Conservation (phyloP, 2,797 vertebrate species). For the Amniataba percoides region DNA sequence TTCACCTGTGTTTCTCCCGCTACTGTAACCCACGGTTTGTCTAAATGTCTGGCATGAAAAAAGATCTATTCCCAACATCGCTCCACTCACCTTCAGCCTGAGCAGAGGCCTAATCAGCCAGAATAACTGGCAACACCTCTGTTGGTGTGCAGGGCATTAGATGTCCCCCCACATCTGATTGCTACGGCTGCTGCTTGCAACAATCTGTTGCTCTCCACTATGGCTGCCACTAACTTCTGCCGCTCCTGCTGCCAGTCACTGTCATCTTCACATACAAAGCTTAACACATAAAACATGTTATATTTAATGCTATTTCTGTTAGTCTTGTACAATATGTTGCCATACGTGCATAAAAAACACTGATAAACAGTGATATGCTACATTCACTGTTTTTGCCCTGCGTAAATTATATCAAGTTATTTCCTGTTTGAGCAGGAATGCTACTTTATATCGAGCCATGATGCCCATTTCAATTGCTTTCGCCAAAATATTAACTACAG, state of each 20-base stretch:
- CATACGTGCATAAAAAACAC: not conserved
- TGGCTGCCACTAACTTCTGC: not conserved
- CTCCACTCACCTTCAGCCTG: conserved; percentile 15
- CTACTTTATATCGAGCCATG: conserved; percentile 35
- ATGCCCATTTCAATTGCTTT: conserved; percentile 27
- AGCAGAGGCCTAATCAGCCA: conserved; percentile 42
- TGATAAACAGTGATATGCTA: not conserved
- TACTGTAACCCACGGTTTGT: not conserved
- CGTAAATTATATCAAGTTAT: conserved; percentile 2
- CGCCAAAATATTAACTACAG: conserved; percentile 33
- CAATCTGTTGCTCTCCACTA: not conserved
- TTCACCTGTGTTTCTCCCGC: conserved; percentile 9
- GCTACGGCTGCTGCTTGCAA: conserved; percentile 3
- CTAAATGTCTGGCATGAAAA: conserved; percentile 8
- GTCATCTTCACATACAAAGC: not conserved
- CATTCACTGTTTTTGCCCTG: not conserved
- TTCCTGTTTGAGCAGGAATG: conserved; percentile 29
- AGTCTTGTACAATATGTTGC: not conserved
- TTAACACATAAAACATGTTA: not conserved
- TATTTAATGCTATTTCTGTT: not conserved
- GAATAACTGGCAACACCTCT: conserved; percentile 43
- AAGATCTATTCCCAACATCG: conserved; percentile 27
- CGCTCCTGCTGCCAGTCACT: not conserved
- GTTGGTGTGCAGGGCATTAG: conserved; percentile 12
- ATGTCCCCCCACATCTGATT: conserved; percentile 18